Evolutionary conservation across 2,797 vertebrate genomes (phyloP).

Genomic region (Labroides dimidiatus): DNA sequence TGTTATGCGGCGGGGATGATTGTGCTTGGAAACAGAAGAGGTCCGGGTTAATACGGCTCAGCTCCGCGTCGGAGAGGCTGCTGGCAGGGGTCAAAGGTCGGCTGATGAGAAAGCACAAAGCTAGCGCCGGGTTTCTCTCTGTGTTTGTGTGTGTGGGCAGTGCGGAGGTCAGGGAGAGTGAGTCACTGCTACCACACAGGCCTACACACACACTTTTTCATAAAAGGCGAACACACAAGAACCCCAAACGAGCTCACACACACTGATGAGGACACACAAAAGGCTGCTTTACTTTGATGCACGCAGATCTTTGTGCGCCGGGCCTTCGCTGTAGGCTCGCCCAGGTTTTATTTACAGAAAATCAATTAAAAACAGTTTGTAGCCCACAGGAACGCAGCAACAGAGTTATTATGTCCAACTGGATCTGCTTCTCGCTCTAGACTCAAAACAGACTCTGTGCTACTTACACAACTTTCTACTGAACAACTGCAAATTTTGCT

Average conservation of each 20-base stretch:
- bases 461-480: conserved; percentile 31
- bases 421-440: conserved; percentile 10
- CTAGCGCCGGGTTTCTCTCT: conserved; percentile 42
- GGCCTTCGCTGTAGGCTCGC: conserved; percentile 43
- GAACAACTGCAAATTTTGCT: conserved; percentile 8
- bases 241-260: no score
- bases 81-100: conserved; percentile 57
- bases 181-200: conserved; percentile 67
- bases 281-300: conserved; percentile 45
- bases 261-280: conserved; percentile 21
- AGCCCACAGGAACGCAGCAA: conserved; percentile 45
- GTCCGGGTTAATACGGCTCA: conserved; percentile 69
- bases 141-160: conserved; percentile 73
- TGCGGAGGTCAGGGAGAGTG: conserved; percentile 69
- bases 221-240: conserved; percentile 8
- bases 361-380: conserved; percentile 60
- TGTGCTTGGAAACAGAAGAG: conserved; percentile 53
- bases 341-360: conserved; percentile 63
- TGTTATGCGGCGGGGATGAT: conserved; percentile 45
- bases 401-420: conserved; percentile 20
- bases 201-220: conserved; percentile 38
- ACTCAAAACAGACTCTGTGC: conserved; percentile 23
- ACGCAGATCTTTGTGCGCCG: not conserved
- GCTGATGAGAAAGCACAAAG: conserved; percentile 73
- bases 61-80: conserved; percentile 56